A percentile compares a stretch with the other conserved stretches of the same genome.
phyloP scores from a whole-genome alignment of 2,888 invertebrate species.

The Mycogona germanica region DNA sequence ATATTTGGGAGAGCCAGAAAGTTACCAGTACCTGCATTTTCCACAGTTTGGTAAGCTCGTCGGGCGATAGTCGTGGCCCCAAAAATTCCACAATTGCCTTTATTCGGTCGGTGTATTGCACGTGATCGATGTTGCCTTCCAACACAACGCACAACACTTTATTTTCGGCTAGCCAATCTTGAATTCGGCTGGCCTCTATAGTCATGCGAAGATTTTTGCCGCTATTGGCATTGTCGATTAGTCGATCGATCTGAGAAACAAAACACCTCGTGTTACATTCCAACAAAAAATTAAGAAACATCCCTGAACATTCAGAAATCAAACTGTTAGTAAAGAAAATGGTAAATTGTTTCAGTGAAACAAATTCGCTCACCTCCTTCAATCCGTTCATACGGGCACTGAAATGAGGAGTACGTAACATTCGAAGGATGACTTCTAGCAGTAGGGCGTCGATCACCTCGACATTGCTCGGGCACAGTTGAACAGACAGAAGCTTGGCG shows the following conservation, averaged over 20 bases:
- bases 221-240: slow-evolving; percentile 33
- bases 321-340: too few relatives aligned
- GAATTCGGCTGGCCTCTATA: slow-evolving; percentile 32
- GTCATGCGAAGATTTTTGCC: slow-evolving; percentile 30
- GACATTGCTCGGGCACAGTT: slow-evolving; percentile 35
- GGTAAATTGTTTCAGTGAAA: too few relatives aligned
- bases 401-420: slow-evolving; percentile 40
- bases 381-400: slow-evolving; percentile 40
- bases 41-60: slow-evolving; percentile 41
- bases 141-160: slow-evolving; percentile 37
- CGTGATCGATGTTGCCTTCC: slow-evolving; percentile 39
- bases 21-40: slow-evolving; percentile 35
- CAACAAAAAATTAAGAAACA: not conserved
- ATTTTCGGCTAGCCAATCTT: slow-evolving; percentile 38
- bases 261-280: too few relatives aligned
- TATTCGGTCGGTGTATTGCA: slow-evolving; percentile 41
- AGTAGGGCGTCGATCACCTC: slow-evolving; percentile 33
- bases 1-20: not conserved
- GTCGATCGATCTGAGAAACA: slow-evolving; percentile 32
- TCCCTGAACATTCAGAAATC: not conserved
- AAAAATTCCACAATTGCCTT: slow-evolving; percentile 40
- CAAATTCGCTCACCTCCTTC: slow-evolving; percentile 39
- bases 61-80: slow-evolving; percentile 36
- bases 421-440: slow-evolving; percentile 34
- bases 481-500: slow-evolving; percentile 35